phyloP scores from a whole-genome alignment of 2,797 vertebrate species.

The Nyctalus aviator region DNA sequence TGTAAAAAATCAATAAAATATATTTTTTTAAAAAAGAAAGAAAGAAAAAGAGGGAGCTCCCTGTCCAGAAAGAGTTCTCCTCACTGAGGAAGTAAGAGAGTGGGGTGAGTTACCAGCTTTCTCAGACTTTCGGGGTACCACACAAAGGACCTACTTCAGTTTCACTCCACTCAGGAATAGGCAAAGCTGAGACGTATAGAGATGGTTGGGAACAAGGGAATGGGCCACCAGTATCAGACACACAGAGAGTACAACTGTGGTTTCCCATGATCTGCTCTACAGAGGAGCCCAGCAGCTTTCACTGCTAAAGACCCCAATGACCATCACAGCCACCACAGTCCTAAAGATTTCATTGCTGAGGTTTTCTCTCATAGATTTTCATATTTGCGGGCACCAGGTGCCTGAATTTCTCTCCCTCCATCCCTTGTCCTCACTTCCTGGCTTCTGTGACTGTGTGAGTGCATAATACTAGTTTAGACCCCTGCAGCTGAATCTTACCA shows the following conservation, averaged over 20 bases:
- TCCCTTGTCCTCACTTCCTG: not conserved
- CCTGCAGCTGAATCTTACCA: not conserved
- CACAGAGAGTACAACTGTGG: not conserved
- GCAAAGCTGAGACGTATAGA: not conserved
- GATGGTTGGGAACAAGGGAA: not conserved
- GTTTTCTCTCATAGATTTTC: not conserved
- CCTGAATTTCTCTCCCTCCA: not conserved
- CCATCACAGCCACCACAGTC: not conserved
- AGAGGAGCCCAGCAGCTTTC: not conserved
- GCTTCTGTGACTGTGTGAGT: not conserved
- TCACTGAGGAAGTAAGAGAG: not conserved
- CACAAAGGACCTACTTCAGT: not conserved
- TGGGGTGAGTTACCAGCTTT: not conserved
- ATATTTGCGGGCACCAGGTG: not conserved
- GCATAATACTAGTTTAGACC: not conserved
- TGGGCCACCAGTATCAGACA: not conserved
- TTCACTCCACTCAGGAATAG: not conserved
- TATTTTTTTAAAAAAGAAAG: no score
- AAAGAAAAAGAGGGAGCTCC: not conserved
- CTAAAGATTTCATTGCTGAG: not conserved
- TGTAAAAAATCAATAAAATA: no score
- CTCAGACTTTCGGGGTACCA: not conserved
- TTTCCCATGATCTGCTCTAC: not conserved
- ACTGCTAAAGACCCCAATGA: not conserved
- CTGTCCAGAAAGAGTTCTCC: not conserved